Percentiles rank a stretch among this genome's conserved stretches.
Conservation (phyloP, 1,140 invertebrate species). For the Vanessa atalanta region DNA sequence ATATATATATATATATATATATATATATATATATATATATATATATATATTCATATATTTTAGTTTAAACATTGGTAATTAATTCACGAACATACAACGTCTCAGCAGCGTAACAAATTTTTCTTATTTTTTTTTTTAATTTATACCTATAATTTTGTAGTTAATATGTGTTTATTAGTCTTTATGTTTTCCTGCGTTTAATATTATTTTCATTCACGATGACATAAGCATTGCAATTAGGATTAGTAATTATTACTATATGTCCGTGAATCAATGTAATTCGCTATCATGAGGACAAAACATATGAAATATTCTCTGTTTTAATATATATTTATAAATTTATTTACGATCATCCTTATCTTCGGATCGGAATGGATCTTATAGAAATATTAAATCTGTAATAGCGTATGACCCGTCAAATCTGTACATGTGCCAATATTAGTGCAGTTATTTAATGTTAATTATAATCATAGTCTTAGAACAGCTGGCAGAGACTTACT, state of each 20-base stretch:
- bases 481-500: conserved; percentile 39
- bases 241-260: neutral
- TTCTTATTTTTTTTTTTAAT: neutral
- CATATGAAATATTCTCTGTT: neutral
- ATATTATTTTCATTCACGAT: neutral
- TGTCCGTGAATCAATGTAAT: neutral
- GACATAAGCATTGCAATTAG: neutral
- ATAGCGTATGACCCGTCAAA: neutral
- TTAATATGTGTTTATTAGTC: neutral
- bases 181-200: neutral
- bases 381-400: neutral
- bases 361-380: too few species aligned
- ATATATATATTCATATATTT: too few species aligned
- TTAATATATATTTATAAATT: neutral
- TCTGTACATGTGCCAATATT: neutral
- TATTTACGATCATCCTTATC: too few species aligned
- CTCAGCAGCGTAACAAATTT: too few species aligned
- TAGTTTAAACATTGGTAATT: too few species aligned
- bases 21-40: too few species aligned
- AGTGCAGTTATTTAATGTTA: conserved; percentile 25
- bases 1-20: too few species aligned
- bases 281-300: neutral
- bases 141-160: too few species aligned
- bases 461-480: conserved; percentile 40
- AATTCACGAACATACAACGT: too few species aligned